Conservation (phyloP, 2,888 invertebrate genomes). For the Hypselothyrea guttata region DNA sequence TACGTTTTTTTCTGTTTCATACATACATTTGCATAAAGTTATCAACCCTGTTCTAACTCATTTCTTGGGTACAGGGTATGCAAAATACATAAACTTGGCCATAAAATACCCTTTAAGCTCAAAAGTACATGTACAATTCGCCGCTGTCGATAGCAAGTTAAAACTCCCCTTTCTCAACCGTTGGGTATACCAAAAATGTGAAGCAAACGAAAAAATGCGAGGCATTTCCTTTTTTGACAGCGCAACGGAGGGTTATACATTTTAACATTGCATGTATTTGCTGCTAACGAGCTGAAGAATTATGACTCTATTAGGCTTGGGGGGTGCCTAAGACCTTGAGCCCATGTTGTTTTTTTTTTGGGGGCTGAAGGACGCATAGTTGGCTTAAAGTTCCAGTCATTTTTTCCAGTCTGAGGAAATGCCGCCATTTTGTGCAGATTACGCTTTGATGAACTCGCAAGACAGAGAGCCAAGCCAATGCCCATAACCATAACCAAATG, state of each 20-base stretch:
- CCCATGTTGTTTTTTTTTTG: too few species aligned
- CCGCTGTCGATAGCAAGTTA: background rate
- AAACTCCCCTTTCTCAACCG: background rate
- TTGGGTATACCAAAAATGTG: conserved; percentile 59
- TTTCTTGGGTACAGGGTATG: too few species aligned
- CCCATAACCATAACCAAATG: conserved; percentile 34
- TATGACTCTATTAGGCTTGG: conserved; percentile 69
- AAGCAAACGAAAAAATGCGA: conserved; percentile 59
- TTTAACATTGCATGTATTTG: conserved; percentile 69
- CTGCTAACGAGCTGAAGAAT: conserved; percentile 76
- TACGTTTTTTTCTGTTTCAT: too few species aligned
- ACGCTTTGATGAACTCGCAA: conserved; percentile 71
- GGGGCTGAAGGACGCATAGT: conserved; percentile 50
- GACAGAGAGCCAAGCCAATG: background rate
- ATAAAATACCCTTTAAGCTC: too few species aligned
- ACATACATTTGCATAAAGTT: too few species aligned
- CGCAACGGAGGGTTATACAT: conserved; percentile 52
- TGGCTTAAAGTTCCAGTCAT: conserved; percentile 68
- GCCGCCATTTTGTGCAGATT: conserved; percentile 74
- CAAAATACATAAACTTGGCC: too few species aligned
- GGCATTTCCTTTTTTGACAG: conserved; percentile 49
- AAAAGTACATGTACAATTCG: too few species aligned
- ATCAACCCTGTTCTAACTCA: too few species aligned
- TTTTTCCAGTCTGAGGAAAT: conserved; percentile 55
- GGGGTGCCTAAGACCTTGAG: conserved; percentile 16